These are phyloP conservation scores for Limnephilus rhombicus DNA, from an alignment of 2,888 invertebrate genomes.

Conservation along the genomic window DNA sequence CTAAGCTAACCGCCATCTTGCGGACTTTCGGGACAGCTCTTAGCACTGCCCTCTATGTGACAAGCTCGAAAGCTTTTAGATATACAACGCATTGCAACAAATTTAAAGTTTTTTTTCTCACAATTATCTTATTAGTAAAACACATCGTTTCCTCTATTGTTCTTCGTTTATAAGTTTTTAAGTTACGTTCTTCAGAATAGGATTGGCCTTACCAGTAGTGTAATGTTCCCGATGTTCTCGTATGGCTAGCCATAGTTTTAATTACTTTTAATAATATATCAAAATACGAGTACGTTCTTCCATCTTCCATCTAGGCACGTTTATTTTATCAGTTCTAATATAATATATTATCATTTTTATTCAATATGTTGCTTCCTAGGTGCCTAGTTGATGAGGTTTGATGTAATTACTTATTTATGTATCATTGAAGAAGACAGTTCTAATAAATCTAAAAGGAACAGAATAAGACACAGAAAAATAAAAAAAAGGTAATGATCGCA, in stretches of 20 bases:
- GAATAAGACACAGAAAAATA: too few relatives aligned
- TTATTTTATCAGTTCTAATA: neutral
- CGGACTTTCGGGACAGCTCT: too few relatives aligned
- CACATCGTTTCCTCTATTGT: neutral
- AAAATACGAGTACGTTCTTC: neutral
- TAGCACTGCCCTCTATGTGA: too few relatives aligned
- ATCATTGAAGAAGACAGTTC: too few relatives aligned
- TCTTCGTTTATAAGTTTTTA: neutral
- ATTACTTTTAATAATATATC: conserved; percentile 2
- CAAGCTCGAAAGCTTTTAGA: too few relatives aligned
- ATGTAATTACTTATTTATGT: neutral
- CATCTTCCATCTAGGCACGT: neutral
- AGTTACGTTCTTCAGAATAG: neutral
- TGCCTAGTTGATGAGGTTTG: neutral
- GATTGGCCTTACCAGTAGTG: neutral
- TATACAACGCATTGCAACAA: too few relatives aligned
- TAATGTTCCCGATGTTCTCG: neutral
- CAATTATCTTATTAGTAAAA: neutral
- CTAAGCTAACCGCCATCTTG: too few relatives aligned
- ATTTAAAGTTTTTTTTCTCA: neutral
- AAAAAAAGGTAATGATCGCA: too few relatives aligned
- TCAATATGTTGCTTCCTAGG: neutral
- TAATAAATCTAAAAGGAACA: too few relatives aligned
- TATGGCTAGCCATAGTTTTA: neutral
- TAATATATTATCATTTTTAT: neutral